Evolutionary conservation across 2,797 vertebrate genomes (phyloP), one percentile per base, ranked within the genome.

Genomic region (Tympanoctomys barrerae): DNA sequence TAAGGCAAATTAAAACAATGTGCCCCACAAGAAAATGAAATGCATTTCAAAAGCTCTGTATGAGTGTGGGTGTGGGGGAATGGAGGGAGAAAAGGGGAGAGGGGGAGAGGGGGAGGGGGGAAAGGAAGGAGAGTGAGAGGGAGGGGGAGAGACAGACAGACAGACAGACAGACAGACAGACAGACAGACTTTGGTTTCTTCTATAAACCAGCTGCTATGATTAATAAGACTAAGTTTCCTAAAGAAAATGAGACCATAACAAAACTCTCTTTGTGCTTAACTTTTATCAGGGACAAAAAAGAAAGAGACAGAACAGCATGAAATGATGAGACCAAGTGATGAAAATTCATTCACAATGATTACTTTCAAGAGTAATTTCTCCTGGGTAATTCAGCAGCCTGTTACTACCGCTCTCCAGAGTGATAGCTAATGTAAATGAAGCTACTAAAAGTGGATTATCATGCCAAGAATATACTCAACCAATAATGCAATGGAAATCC

Each of bases 301-400:
- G 46, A 90, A 59, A 59, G 52, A 96, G 24, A 81, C 36, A 90
- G 97, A 97, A 90, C 39, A 96, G 92, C 85, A 88, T 80, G 70
- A 97, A 97, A 83, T 86, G 10, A 97, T 97, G 66, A 97, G 95
- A 94, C 49, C 39, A 42, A 95, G 46, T 95, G 94, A 97, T 86
- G 96, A 96, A 97, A 97, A 97, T 95, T 64, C 96, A 96, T 92
- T 96, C 81, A n/a, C 80, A 54, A 90, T 95, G 95, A 95, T 97
- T 97, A 89, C 86, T 96, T 96, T 94, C 81, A 96, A 91, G 89
- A 97, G 88, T 78, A 96, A 78, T 91, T 95, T 97, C 83, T 96
- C 94, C 89, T 18, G 61, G 66, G 94, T 73, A 97, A 97, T 97
- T 97, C 91, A 91, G 18, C 0, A 16, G 0, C 95, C 88, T 96